Evolutionary conservation across 1,140 invertebrate species (phyloP).

Genomic region (Brachionus plicatilis): DNA sequence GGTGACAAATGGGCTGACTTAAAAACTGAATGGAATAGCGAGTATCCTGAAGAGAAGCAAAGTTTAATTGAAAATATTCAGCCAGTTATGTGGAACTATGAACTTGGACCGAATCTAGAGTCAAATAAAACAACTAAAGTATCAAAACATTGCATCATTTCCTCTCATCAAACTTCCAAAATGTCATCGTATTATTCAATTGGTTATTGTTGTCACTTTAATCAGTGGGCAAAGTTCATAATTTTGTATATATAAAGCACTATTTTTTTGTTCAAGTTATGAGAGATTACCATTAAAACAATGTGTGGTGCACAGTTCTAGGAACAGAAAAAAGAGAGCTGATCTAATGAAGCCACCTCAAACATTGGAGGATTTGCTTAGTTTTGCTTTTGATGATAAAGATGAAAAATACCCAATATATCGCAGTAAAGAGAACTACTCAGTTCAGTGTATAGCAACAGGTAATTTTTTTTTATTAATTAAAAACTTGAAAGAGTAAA

Average conservation of each 20-base stretch:
- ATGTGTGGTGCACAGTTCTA: not conserved
- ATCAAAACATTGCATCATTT: constrained; percentile 5
- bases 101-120: not conserved
- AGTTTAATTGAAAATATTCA: not conserved
- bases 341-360: not conserved
- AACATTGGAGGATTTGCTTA: not conserved
- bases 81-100: constrained; percentile 26
- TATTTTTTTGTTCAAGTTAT: not conserved
- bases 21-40: constrained; percentile 14
- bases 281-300: not conserved
- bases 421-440: not conserved
- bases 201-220: not conserved
- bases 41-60: not conserved
- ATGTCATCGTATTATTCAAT: not conserved
- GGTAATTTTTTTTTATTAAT: not conserved
- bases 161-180: not conserved
- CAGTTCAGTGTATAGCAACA: not conserved
- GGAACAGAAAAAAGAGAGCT: not conserved
- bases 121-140: constrained; percentile 16
- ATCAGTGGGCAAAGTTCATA: not conserved
- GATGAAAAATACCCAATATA: constrained; percentile 12
- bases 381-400: not conserved
- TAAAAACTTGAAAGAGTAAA: too few relatives aligned
- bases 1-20: not conserved
- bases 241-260: not conserved